Percentiles rank a stretch among this genome's conserved stretches.
phyloP scores from a whole-genome alignment of 1,140 invertebrate genomes.

The Ooceraea biroi region DNA sequence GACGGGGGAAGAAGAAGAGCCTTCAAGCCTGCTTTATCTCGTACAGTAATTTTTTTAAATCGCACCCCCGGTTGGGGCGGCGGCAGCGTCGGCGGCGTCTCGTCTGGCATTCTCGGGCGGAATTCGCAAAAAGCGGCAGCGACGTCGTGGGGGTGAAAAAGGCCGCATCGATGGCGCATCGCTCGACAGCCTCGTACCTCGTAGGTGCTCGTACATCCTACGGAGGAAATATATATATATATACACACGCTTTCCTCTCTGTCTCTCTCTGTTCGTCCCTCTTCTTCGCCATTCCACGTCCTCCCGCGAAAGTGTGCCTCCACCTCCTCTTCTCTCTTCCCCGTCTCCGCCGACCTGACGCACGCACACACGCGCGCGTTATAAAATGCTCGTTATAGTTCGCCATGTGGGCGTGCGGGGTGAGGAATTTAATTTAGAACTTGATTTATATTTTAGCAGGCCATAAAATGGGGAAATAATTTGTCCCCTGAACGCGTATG shows the following conservation, averaged over 20 bases:
- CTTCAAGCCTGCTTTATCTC: conserved; percentile 23
- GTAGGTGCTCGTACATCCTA: conserved; percentile 10
- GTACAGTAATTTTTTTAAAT: conserved; percentile 52
- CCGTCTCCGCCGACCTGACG: conserved; percentile 7
- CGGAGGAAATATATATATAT: neutral
- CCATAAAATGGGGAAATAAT: conserved; percentile 86
- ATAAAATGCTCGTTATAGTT: conserved; percentile 84
- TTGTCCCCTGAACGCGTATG: conserved; percentile 84
- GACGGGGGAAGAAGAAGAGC: conserved; percentile 55
- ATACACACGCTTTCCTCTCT: neutral
- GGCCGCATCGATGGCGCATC: conserved; percentile 43
- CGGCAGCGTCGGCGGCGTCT: neutral
- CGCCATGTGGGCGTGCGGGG: conserved; percentile 70
- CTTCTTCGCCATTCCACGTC: conserved; percentile 31
- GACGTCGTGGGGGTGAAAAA: conserved; percentile 49
- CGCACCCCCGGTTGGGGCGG: neutral
- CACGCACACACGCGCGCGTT: conserved; percentile 75
- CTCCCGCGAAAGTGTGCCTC: conserved; percentile 26
- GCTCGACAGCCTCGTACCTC: conserved; percentile 31
- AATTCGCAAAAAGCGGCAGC: conserved; percentile 44
- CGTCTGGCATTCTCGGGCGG: conserved; percentile 37
- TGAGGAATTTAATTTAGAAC: conserved; percentile 86
- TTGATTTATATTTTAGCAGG: conserved; percentile 85
- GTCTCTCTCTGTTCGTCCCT: neutral
- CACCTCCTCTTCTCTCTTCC: neutral